These are phyloP conservation scores for Petrocephalus zakoni DNA, from an alignment of 2,113 vertebrate genomes.

Conservation along the genomic window DNA sequence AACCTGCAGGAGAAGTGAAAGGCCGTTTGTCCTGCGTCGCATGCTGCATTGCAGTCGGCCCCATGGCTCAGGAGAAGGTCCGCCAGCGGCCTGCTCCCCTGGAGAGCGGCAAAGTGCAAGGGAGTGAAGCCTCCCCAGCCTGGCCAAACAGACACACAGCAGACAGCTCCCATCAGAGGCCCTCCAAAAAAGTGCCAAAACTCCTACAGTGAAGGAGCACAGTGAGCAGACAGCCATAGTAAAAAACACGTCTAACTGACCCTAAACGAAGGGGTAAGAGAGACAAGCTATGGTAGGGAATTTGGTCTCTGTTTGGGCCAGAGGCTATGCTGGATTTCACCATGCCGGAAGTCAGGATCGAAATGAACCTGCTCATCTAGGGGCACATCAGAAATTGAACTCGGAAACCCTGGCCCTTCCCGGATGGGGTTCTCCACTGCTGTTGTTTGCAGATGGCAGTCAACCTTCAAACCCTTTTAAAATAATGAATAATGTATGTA, in stretches of 20 bases:
- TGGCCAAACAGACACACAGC: constrained; percentile 27
- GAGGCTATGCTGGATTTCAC: not conserved
- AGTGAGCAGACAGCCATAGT: not conserved
- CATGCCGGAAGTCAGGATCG: not conserved
- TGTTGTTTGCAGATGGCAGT: not conserved
- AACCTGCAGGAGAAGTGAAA: constrained; percentile 73
- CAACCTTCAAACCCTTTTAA: not conserved
- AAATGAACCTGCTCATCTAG: not conserved
- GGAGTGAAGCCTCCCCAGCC: constrained; percentile 70
- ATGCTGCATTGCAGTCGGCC: constrained; percentile 62
- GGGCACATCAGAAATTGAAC: not conserved
- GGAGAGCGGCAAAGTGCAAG: constrained; percentile 63
- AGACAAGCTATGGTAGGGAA: not conserved
- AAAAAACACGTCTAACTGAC: not conserved
- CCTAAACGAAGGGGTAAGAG: not conserved
- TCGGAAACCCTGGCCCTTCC: not conserved
- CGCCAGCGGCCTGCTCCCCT: constrained; percentile 57
- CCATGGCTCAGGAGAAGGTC: constrained; percentile 58
- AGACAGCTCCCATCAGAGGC: not conserved
- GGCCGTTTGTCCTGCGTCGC: constrained; percentile 64
- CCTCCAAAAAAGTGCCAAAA: not conserved
- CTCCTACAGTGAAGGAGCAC: not conserved
- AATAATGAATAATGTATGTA: not conserved
- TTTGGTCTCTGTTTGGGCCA: not conserved
- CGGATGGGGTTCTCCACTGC: not conserved